phyloP scores from a whole-genome alignment of 53 echinoderm and acorn worm genomes.

The Stichopus horrens region DNA sequence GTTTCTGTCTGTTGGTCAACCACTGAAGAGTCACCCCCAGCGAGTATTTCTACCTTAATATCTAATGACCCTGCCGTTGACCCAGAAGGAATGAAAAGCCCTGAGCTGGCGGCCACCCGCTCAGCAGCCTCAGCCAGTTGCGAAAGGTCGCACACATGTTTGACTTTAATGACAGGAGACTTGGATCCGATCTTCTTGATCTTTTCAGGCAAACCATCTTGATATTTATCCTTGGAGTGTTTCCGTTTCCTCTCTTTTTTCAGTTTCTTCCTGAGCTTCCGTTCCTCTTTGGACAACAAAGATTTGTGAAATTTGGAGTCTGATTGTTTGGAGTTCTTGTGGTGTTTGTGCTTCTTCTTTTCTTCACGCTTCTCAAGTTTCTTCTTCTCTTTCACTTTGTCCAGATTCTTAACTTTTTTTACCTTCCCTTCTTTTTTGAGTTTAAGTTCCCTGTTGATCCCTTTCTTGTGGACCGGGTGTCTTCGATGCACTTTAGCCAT shows the following conservation, averaged over 20 bases:
- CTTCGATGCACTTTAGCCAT: slow-evolving; percentile 60
- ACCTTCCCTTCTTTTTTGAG: slow-evolving; percentile 52
- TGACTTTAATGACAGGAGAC: slow-evolving; percentile 35
- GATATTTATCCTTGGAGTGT: slow-evolving; percentile 11
- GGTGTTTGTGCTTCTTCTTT: slow-evolving; percentile 38
- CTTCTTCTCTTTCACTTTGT: slow-evolving; percentile 13
- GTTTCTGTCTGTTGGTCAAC: neutral
- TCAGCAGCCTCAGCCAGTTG: slow-evolving; percentile 33
- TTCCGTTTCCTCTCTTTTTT: slow-evolving; percentile 45
- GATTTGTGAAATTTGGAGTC: slow-evolving; percentile 21
- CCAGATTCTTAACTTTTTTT: neutral
- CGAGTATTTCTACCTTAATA: neutral
- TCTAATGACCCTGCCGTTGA: neutral
- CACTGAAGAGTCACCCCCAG: neutral
- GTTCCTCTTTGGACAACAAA: neutral
- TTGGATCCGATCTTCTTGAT: neutral
- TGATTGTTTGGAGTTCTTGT: neutral
- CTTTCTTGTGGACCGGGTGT: slow-evolving; percentile 88
- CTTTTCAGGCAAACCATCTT: neutral
- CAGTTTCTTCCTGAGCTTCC: slow-evolving; percentile 17
- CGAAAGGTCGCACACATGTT: slow-evolving; percentile 24
- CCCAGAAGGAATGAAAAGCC: neutral
- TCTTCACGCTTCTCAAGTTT: slow-evolving; percentile 42
- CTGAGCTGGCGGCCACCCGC: slow-evolving; percentile 15
- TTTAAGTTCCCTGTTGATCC: slow-evolving; percentile 3